phyloP scores from a whole-genome alignment of 2,888 invertebrate species.

The Phania funesta region DNA sequence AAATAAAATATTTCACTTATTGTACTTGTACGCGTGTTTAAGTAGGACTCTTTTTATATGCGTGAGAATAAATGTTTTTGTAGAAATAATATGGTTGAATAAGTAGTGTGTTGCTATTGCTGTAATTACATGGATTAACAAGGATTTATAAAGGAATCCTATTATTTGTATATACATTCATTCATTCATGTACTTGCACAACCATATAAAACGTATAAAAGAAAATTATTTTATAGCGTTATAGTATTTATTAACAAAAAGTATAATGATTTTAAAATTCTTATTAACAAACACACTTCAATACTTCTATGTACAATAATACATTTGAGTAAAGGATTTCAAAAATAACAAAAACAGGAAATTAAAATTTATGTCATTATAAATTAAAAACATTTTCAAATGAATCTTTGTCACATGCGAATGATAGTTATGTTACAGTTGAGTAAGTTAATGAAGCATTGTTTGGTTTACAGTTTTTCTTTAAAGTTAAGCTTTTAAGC shows the following conservation, averaged over 20 bases:
- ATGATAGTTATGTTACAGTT: conserved; percentile 14
- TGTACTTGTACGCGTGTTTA: not conserved
- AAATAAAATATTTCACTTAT: conserved; percentile 28
- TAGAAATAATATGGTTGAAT: conserved; percentile 46
- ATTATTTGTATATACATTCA: conserved; percentile 16
- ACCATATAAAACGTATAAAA: not conserved
- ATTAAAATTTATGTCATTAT: conserved; percentile 37
- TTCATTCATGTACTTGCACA: not conserved
- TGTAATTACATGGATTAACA: conserved; percentile 68
- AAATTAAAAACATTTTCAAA: conserved; percentile 39
- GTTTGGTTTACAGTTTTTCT: not conserved
- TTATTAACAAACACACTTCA: not conserved
- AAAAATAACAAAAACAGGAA: not conserved
- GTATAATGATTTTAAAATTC: not conserved
- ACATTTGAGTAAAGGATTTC: conserved; percentile 12
- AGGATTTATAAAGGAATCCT: conserved; percentile 64
- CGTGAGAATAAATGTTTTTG: conserved; percentile 39
- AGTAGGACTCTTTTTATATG: not conserved
- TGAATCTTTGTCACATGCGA: conserved; percentile 34
- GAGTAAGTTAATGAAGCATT: not conserved
- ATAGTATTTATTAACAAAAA: not conserved
- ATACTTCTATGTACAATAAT: not conserved
- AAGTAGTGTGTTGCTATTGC: conserved; percentile 47
- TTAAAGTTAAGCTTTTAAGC: not conserved
- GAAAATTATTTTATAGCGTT: not conserved